Conservation (phyloP, 2,888 invertebrate genomes). For the Eudemis profundana region DNA sequence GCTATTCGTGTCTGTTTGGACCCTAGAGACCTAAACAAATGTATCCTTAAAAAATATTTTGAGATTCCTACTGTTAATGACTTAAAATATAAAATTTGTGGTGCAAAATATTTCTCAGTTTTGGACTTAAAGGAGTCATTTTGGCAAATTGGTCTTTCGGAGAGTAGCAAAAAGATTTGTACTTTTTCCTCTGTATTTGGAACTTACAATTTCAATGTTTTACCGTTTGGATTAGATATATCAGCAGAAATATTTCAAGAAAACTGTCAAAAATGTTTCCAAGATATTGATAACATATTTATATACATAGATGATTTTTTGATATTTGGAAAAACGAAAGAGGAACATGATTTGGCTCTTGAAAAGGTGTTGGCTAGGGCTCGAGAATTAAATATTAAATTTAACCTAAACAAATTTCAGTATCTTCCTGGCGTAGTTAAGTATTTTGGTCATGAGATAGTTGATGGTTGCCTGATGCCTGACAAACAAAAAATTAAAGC, state of each 20-base stretch:
- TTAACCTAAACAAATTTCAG: neutral
- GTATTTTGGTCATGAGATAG: no score
- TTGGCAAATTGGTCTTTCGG: neutral
- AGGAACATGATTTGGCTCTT: constrained; percentile 3
- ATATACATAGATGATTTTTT: constrained; percentile 36
- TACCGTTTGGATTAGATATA: no score
- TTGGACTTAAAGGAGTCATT: neutral
- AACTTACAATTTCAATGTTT: constrained; percentile 21
- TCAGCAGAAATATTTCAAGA: constrained; percentile 32
- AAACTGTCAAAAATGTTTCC: constrained; percentile 14
- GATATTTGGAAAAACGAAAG: constrained; percentile 21
- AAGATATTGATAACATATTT: constrained; percentile 13
- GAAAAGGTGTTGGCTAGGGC: neutral
- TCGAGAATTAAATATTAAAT: neutral
- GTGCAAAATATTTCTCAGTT: constrained; percentile 1
- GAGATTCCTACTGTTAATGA: constrained; percentile 24
- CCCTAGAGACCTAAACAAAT: constrained; percentile 31
- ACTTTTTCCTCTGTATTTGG: neutral
- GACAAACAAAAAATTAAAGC: no score
- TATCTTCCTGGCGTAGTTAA: no score
- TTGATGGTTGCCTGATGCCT: no score
- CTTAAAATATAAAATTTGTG: constrained; percentile 3
- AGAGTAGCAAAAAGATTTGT: constrained; percentile 3
- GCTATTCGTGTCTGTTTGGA: constrained; percentile 33
- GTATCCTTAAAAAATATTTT: constrained; percentile 29